Percentiles rank a stretch among this genome's conserved stretches.
phyloP scores from a whole-genome alignment of 2,797 vertebrate species.

The Halcyon badia region DNA sequence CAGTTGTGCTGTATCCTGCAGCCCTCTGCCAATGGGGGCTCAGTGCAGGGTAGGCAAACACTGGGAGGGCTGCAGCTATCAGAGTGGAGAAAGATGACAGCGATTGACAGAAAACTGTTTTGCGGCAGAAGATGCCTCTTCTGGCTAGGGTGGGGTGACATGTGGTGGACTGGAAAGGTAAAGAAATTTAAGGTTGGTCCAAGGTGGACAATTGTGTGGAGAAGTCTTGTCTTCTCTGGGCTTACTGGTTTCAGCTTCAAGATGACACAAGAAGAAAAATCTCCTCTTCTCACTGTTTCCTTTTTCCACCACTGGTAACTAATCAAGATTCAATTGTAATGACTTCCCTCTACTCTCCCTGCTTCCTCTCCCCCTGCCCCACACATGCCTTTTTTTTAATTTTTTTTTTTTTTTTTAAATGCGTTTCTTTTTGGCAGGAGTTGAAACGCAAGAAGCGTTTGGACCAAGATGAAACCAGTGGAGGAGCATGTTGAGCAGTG shows the following conservation, averaged over 20 bases:
- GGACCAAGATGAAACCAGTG: conserved; percentile 83
- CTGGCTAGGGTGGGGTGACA: neutral
- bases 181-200: neutral
- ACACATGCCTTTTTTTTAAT: conserved; percentile 33
- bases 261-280: conserved; percentile 13
- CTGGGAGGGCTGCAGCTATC: neutral
- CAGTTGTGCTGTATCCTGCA: neutral
- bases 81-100: neutral
- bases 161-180: neutral
- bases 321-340: conserved; percentile 56
- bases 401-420: conserved; percentile 56
- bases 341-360: conserved; percentile 37
- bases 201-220: neutral
- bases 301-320: conserved; percentile 14
- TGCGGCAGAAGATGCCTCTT: neutral
- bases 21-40: accelerated
- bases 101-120: neutral
- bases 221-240: neutral
- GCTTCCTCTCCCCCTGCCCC: conserved; percentile 24
- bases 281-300: neutral
- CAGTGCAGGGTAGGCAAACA: neutral
- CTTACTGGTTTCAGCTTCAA: conserved; percentile 10
- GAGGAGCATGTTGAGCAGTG: conserved; percentile 76
- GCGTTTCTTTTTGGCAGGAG: conserved; percentile 80
- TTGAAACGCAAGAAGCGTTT: conserved; percentile 77